A percentile compares a stretch with the other conserved stretches of the same genome.
Conservation (phyloP, 2,113 vertebrate genomes). For the Cynopterus brachyotis region DNA sequence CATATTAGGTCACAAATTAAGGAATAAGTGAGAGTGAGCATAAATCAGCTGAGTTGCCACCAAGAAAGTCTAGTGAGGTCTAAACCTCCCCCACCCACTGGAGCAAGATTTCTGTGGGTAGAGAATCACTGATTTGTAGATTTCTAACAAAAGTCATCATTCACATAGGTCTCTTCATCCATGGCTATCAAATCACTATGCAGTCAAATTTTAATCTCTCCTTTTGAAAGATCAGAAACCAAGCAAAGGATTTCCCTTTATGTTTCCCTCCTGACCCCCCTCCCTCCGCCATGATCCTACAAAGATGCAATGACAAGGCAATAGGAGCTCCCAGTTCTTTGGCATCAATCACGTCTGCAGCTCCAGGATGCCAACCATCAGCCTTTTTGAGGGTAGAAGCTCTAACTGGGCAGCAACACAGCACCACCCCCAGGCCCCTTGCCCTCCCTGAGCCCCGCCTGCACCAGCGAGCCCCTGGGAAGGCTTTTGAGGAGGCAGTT, state of each 20-base stretch:
- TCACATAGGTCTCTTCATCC: neutral
- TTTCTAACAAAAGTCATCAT: neutral
- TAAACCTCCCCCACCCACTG: neutral
- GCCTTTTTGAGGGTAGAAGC: neutral
- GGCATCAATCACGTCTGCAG: neutral
- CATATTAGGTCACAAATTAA: constrained; percentile 58
- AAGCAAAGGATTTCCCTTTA: neutral
- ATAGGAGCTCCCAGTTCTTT: neutral
- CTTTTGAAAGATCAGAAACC: neutral
- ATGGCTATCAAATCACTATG: neutral
- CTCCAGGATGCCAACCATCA: neutral
- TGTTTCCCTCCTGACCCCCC: no score
- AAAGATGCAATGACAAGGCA: neutral
- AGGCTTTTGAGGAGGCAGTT: constrained; percentile 2
- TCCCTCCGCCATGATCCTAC: neutral
- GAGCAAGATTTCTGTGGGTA: neutral
- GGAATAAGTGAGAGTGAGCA: constrained; percentile 17
- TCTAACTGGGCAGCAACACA: neutral
- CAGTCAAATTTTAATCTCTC: neutral
- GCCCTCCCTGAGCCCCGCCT: neutral
- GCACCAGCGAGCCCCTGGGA: neutral
- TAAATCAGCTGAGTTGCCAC: constrained; percentile 16
- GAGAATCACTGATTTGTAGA: constrained; percentile 8
- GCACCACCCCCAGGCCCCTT: neutral
- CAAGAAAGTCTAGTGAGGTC: neutral